A percentile compares a stretch with the other conserved stretches of the same genome.
phyloP scores from a whole-genome alignment of 2,888 invertebrate genomes.

The Drosophila nr. perissopoda region DNA sequence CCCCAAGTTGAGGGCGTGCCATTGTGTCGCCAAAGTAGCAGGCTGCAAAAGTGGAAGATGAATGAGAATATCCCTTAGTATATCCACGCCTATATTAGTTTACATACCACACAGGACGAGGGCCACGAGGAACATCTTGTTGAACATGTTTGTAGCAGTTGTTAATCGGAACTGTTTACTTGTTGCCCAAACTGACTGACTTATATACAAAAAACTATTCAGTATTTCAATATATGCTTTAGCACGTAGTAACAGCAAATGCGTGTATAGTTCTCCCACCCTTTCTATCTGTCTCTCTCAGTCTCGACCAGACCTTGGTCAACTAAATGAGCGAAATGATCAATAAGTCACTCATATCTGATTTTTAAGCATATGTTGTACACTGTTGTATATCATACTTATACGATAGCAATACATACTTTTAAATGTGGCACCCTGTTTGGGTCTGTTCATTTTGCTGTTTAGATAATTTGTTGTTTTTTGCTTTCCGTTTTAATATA shows the following conservation, averaged over 20 bases:
- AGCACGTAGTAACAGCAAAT: constrained; percentile 47
- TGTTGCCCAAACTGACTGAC: not conserved
- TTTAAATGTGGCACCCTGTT: constrained; percentile 28
- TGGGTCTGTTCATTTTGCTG: not conserved
- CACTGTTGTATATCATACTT: not conserved
- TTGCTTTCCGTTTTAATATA: constrained; percentile 25
- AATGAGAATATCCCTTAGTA: not conserved
- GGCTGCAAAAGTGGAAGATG: constrained; percentile 25
- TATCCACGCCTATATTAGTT: not conserved
- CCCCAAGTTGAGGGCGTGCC: constrained; percentile 34
- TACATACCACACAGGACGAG: constrained; percentile 65
- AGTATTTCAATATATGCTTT: constrained; percentile 1
- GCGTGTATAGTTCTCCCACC: not conserved
- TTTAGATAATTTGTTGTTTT: not conserved
- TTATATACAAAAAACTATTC: constrained; percentile 45
- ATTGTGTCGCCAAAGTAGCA: constrained; percentile 39
- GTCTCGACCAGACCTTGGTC: not conserved
- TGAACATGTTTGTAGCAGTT: constrained; percentile 58
- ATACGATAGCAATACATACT: not conserved
- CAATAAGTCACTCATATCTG: not conserved
- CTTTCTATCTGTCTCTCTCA: not conserved
- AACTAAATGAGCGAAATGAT: not conserved
- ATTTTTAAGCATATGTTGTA: not conserved
- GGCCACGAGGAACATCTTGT: constrained; percentile 51
- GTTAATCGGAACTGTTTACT: constrained; percentile 45